These are phyloP conservation scores for Sipha flava DNA, from an alignment of 1,140 invertebrate genomes.

Conservation along the genomic window DNA sequence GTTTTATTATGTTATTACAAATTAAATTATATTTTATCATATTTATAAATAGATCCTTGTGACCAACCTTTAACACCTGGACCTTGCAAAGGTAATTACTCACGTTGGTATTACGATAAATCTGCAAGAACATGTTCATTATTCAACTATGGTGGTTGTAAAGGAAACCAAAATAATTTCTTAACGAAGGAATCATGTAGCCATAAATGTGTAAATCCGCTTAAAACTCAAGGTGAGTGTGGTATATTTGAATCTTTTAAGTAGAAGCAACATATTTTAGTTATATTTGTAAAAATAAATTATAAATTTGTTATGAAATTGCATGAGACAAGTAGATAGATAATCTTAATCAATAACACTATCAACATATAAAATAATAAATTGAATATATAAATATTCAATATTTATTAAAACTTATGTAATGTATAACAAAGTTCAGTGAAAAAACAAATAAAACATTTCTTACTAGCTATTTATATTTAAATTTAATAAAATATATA, in stretches of 20 bases:
- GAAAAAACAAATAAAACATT: too few species aligned
- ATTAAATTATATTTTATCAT: too few species aligned
- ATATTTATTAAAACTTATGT: too few species aligned
- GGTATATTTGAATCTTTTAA: neutral
- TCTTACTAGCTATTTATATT: too few species aligned
- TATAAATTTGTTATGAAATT: neutral
- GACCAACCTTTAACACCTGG: constrained; percentile 66
- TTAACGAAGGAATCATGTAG: constrained; percentile 68
- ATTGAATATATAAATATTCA: too few species aligned
- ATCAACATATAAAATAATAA: too few species aligned
- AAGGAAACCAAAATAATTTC: constrained; percentile 83
- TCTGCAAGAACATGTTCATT: constrained; percentile 58
- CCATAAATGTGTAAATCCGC: constrained; percentile 63
- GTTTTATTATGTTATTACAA: neutral
- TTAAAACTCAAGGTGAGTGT: constrained; percentile 58
- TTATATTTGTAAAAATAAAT: neutral
- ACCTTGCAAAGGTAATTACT: constrained; percentile 72
- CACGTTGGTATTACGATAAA: constrained; percentile 73
- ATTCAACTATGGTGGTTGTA: constrained; percentile 85
- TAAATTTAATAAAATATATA: too few species aligned
- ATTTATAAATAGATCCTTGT: constrained; percentile 62
- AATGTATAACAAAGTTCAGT: too few species aligned
- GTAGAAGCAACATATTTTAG: neutral
- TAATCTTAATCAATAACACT: neutral
- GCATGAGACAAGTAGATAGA: neutral